These are phyloP conservation scores for Thalassoma bifasciatum DNA, from an alignment of 2,113 vertebrate species.

Conservation along the genomic window DNA sequence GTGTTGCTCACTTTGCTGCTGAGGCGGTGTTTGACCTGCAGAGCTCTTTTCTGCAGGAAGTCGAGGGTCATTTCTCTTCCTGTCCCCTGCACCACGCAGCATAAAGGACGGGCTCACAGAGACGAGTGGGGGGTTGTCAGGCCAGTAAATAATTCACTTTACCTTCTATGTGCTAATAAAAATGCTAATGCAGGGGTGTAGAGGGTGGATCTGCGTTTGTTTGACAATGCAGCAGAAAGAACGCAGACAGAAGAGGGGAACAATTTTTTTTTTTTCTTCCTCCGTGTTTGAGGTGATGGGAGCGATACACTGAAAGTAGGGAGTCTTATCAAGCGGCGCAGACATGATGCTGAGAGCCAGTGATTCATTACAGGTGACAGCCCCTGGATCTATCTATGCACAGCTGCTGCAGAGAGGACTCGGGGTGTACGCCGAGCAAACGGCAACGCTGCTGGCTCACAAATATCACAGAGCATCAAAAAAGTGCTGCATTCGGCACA, in stretches of 20 bases:
- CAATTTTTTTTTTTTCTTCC: conserved; percentile 1
- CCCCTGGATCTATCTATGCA: conserved; percentile 49
- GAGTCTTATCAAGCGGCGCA: conserved; percentile 76
- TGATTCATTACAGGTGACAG: conserved; percentile 82
- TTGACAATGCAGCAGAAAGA: conserved; percentile 41
- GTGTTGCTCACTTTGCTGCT: too few relatives aligned
- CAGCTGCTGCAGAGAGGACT: conserved; percentile 35
- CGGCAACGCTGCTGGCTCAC: neutral
- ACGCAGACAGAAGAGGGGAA: conserved; percentile 21
- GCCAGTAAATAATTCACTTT: conserved; percentile 70
- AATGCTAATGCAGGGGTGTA: conserved; percentile 75
- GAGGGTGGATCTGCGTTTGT: conserved; percentile 32
- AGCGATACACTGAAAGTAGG: conserved; percentile 70
- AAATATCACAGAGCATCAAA: conserved; percentile 57
- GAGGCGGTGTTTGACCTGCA: neutral
- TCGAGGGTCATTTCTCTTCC: conserved; percentile 50
- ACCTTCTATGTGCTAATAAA: conserved; percentile 74
- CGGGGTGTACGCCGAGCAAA: conserved; percentile 10
- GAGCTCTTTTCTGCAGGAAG: conserved; percentile 21
- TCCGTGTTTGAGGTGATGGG: conserved; percentile 60
- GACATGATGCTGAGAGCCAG: conserved; percentile 67
- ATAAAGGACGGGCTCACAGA: conserved; percentile 10
- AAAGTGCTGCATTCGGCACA: conserved; percentile 31
- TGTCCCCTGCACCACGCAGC: neutral
- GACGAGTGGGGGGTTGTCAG: conserved; percentile 32